Base-by-base conservation (phyloP, 2,888 invertebrate genomes). In the Erynnis tages region DNA sequence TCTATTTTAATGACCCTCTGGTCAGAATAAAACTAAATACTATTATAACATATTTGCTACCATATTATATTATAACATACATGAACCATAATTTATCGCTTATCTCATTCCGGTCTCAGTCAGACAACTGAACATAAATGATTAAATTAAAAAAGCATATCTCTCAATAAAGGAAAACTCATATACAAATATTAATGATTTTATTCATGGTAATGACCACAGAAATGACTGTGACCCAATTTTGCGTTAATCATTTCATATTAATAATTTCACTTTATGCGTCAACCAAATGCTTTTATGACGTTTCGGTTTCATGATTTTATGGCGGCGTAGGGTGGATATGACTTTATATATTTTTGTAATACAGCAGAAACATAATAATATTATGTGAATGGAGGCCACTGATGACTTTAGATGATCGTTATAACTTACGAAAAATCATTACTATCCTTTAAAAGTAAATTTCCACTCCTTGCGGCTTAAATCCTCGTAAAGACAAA, bases 241-340 rank as follows among this genome's bases (percentile, higher is more conserved):
- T 68, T 65, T 58, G 58, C 63, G 66, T 73, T 73, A 74, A 76
- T 71, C 57, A 73, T 69, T 65, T 73, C 67, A 71, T 63, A 70
- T 73, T 69, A 73, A 64, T 59, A 62, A 56, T 56, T 61, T 55
- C 63, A 65, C 59, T 67, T 71, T 66, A 73, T 73, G 67, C 56
- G 61, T 71, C 62, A 53, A 61, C 66, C 69, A 68, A 71, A 73
- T 72, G 70, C 58, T 70, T 58, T 61, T 14, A 47, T 43, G 34
- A 21, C 29, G 29, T 45, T 62, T 50, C 55, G 54, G 49, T 52
- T 56, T 46, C 11, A 16, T 53, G 32, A 48, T 61, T 56, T 55
- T 55, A 40, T 40, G 40, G 58, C 56, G 4, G 38, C 13, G 8
- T 59, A 41, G 10, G 35, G 43, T 37, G 61, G 38, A 55, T 58